A percentile compares a stretch with the other conserved stretches of the same genome.
phyloP scores from a whole-genome alignment of 2,888 invertebrate species.

The Eupithecia vulgata region DNA sequence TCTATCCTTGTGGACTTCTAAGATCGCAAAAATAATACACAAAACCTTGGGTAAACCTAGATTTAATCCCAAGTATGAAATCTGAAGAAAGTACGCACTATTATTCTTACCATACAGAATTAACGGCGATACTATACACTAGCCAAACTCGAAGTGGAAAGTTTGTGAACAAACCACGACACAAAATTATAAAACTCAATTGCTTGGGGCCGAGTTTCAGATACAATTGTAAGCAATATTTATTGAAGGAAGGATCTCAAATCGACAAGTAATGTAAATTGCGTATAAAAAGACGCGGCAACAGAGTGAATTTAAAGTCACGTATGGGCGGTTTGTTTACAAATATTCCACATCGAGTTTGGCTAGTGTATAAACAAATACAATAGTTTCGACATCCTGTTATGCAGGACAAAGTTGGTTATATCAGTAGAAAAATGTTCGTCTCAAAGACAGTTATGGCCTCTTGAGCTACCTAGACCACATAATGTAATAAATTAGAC shows the following conservation, averaged over 20 bases:
- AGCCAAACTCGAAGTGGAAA: no score
- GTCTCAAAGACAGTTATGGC: constrained; percentile 26
- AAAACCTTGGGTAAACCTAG: neutral
- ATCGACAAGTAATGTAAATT: no score
- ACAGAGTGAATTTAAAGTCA: no score
- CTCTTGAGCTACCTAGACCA: constrained; percentile 24
- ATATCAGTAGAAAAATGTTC: constrained; percentile 12
- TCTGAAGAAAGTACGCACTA: neutral
- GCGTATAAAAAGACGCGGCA: no score
- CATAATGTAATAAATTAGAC: constrained; percentile 8
- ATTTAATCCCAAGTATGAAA: neutral
- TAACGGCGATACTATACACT: neutral
- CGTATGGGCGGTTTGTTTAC: no score
- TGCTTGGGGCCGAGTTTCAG: no score
- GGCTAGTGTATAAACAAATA: neutral
- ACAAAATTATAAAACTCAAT: no score
- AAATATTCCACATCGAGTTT: no score
- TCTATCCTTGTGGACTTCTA: constrained; percentile 3
- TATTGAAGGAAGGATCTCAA: no score
- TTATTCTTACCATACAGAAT: neutral
- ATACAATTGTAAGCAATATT: no score
- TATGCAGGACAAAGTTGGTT: constrained; percentile 3
- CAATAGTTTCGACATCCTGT: constrained; percentile 6
- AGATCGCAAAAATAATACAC: constrained; percentile 7
- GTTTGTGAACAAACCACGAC: no score